Base-by-base conservation (phyloP, 2,113 vertebrate genomes). In the Cathartes aura region DNA sequence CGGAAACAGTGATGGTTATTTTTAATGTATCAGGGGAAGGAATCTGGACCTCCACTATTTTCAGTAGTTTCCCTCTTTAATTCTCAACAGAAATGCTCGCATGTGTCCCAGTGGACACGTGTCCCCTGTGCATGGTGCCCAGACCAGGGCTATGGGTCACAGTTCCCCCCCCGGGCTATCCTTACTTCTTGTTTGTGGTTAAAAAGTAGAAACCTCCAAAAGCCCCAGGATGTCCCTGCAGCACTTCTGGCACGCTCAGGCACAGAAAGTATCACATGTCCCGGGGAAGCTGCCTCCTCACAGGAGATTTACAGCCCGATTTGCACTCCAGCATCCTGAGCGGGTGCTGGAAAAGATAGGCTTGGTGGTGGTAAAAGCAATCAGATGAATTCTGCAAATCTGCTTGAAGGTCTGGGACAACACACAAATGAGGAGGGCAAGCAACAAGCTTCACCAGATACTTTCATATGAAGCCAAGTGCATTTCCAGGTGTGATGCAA, bases 101-200 rank as follows among this genome's bases (percentile, higher is more conserved):
- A 48, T 1, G 0, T 5, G 19, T 72, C 76, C 55, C 4, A 0
- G 13, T 5, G 8, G 36, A 56, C 45, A 8, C 7, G 6, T 0
- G 2, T 38, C 13, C 34, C 20, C 27, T 8, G 10, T 8, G 9
- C 7, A 9, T 2, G 7, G 9, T 43, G 8, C 24, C 60, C 30
- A n/a, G 56, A 32, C 17, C 5, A 1, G 30, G 27, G 9, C 38
- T 48, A n/a, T 8, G 4, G 47, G 38, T 36, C 36, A 22, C 10
- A 1, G 10, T 32, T 34, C 9, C 67, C 17, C 18, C 38, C n/a
- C 22, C 1, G 2, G 6, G 8, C 45, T 50, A 27, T 20, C 50
- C 23, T 53, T 79, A 36, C 32, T 84, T 66, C 47, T 71, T 72
- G n/a, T 30, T 64, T 59, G 30, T 22, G 42, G 22, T 42, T 75